Evolutionary conservation across 2,797 vertebrate species (phyloP).

Genomic region (Acanthurus tractus): DNA sequence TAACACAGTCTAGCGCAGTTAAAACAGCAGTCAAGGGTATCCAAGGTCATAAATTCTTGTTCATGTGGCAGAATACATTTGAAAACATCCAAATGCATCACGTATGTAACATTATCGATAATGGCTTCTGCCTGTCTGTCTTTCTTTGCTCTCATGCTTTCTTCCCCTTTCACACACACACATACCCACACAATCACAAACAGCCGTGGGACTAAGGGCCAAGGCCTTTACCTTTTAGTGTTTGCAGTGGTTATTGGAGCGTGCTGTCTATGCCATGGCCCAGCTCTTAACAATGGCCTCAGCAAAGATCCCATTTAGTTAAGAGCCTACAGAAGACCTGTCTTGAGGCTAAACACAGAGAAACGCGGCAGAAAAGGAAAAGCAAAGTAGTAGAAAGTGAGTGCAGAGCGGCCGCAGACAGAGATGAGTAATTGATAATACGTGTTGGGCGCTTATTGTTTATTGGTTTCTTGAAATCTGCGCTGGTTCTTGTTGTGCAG

Average conservation of each 20-base stretch:
- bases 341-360: constrained; percentile 73
- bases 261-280: constrained; percentile 73
- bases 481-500: neutral
- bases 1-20: neutral
- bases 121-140: constrained; percentile 4
- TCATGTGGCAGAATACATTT: neutral
- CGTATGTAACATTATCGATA: constrained; percentile 32
- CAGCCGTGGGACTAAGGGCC: constrained; percentile 52
- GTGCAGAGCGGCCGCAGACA: constrained; percentile 15
- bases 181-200: constrained; percentile 38
- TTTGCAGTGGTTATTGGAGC: constrained; percentile 83
- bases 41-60: neutral
- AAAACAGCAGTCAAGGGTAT: neutral
- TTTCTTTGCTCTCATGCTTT: neutral
- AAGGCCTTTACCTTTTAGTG: constrained; percentile 78
- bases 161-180: neutral
- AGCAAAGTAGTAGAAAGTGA: constrained; percentile 29
- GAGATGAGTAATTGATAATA: neutral
- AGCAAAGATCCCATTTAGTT: constrained; percentile 83
- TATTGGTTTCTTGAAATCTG: constrained; percentile 20
- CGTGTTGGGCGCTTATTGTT: neutral
- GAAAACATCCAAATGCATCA: constrained; percentile 15
- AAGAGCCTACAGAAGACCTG: constrained; percentile 77
- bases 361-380: constrained; percentile 49
- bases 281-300: constrained; percentile 80